Evolutionary conservation across 2,797 vertebrate species (phyloP), one percentile per base, ranked within the genome.

Genomic region (Lateolabrax maculatus): DNA sequence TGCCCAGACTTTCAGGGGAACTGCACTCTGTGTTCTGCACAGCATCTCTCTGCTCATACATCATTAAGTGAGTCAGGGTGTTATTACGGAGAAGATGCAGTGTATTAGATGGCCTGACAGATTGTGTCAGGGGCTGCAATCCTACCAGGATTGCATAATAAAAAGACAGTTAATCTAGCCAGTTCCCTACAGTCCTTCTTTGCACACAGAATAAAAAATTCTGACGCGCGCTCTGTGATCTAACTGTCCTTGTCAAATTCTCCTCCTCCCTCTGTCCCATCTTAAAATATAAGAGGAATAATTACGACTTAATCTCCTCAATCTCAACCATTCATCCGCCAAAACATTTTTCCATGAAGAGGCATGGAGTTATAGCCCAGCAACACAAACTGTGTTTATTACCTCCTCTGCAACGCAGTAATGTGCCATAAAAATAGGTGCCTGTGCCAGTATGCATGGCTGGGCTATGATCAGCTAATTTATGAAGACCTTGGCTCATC

Each of bases 101-200:
- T 83, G 84, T 85, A 91, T 91, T 90, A 90, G 90, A 92, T 91
- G 85, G 80, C 76, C 89, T 87, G 91, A 85, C 87, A 92, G 91
- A 94, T 89, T 93, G 88, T 84, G 88, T 94, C 89, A 84, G 61
- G 62, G 83, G 71, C 80, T 92, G 81, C 84, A 91, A 87, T 89
- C 84, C 89, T 92, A 87, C 90, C 88, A 89, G 84, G 83, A 81
- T 73, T 84, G 80, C 87, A 91, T 92, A 90, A 94, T 92, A 91
- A 94, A 95, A 89, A 87, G 77, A 84, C 80, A 87, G 89, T 93
- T 95, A 90, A 94, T 95, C 89, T 86, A 82, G 63, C 81, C 81
- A 75, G 83, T 81, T 91, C 84, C 88, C 81, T 41, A 67, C 29
- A 79, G 84, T 84, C 69, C 46, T 74, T 80, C 72, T 89, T 81